Evolutionary conservation across 2,797 vertebrate species (phyloP).

Genomic region (Fistularia commersonii): DNA sequence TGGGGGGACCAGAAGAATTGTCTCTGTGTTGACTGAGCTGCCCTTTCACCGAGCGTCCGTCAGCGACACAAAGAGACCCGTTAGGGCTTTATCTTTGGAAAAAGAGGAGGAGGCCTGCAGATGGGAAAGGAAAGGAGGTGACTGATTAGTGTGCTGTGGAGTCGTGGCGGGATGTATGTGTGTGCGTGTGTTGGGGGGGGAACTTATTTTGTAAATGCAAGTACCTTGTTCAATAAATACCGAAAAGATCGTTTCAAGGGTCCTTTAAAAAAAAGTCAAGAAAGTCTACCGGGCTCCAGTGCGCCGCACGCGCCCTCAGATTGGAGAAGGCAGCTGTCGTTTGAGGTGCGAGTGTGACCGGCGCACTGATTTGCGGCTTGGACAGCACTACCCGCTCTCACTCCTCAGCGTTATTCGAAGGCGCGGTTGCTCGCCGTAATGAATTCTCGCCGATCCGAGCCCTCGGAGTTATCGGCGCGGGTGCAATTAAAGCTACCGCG

Average conservation of each 20-base stretch:
- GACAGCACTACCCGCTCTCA: conserved; percentile 34
- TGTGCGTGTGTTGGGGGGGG: not conserved
- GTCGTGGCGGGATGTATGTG: conserved; percentile 33
- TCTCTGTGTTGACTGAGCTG: conserved; percentile 59
- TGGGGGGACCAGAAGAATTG: conserved; percentile 48
- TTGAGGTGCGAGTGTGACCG: conserved; percentile 24
- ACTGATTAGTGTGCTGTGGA: conserved; percentile 56
- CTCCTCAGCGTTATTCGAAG: conserved; percentile 26
- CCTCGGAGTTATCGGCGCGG: conserved; percentile 37
- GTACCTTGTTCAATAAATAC: conserved; percentile 54
- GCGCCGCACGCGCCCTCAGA: conserved; percentile 2
- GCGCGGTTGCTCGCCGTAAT: too few relatives aligned
- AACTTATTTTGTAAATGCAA: conserved; percentile 57
- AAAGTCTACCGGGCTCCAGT: conserved; percentile 9
- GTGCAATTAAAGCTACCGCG: conserved; percentile 60
- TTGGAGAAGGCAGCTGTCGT: conserved; percentile 47
- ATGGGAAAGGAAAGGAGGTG: conserved; percentile 34
- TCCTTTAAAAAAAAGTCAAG: conserved; percentile 34
- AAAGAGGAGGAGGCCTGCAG: conserved; percentile 46
- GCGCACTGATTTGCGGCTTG: conserved; percentile 10
- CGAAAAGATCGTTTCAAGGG: conserved; percentile 55
- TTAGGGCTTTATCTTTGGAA: conserved; percentile 76
- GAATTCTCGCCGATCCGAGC: conserved; percentile 3
- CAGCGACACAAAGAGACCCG: conserved; percentile 71
- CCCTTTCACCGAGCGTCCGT: conserved; percentile 54